phyloP scores from a whole-genome alignment of 2,888 invertebrate species.

The Pyrochroa serraticornis region DNA sequence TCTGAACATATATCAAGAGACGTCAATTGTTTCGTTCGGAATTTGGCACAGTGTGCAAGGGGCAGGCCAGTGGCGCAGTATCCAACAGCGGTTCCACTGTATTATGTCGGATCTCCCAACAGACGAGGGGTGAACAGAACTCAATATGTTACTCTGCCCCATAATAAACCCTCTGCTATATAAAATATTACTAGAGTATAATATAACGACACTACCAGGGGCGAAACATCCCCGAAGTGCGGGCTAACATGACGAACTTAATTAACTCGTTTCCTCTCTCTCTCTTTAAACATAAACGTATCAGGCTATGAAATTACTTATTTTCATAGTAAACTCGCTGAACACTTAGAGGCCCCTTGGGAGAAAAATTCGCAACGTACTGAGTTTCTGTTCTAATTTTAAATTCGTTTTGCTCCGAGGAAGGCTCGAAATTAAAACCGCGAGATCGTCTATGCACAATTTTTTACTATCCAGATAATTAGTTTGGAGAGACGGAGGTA shows the following conservation, averaged over 20 bases:
- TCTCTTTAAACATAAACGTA: slow-evolving; percentile 50
- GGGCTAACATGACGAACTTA: slow-evolving; percentile 49
- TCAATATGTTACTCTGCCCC: slow-evolving; percentile 43
- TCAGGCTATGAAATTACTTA: slow-evolving; percentile 49
- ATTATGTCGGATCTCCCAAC: slow-evolving; percentile 28
- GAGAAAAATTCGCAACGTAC: slow-evolving; percentile 10
- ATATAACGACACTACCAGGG: slow-evolving; percentile 47
- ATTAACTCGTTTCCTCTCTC: slow-evolving; percentile 49
- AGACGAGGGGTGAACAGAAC: slow-evolving; percentile 37
- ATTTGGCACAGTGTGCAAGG: slow-evolving; percentile 11
- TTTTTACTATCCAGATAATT: slow-evolving; percentile 15
- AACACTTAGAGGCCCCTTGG: slow-evolving; percentile 4
- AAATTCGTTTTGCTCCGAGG: background rate
- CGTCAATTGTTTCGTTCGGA: slow-evolving; percentile 42
- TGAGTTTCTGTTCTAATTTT: background rate
- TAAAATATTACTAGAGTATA: slow-evolving; percentile 49
- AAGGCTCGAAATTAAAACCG: background rate
- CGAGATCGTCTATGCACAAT: background rate
- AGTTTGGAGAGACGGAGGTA: slow-evolving; percentile 4
- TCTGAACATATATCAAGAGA: slow-evolving; percentile 39
- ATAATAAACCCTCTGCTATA: slow-evolving; percentile 42
- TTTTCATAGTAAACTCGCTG: slow-evolving; percentile 37
- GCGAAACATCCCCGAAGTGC: slow-evolving; percentile 44
- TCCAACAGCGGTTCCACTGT: slow-evolving; percentile 1
- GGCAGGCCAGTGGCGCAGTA: slow-evolving; percentile 6